Base-by-base conservation (phyloP, 2,888 invertebrate species). In the Bellardia bayeri region DNA sequence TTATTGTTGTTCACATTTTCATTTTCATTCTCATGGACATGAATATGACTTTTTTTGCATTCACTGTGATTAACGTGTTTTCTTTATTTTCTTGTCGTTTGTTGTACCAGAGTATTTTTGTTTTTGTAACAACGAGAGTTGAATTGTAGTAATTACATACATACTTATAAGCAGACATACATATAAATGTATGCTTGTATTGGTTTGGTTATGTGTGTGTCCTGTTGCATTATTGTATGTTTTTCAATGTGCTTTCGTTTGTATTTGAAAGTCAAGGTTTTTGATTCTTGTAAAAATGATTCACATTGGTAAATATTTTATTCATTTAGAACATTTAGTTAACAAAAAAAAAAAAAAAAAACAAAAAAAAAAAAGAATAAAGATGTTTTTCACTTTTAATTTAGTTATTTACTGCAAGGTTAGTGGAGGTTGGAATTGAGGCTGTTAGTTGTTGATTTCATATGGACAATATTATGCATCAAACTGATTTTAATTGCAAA, bases 191-290 rank as follows among this genome's bases (percentile, higher is more conserved):
- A 3, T 6, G 6, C 3, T 11, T 40, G 37, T n/a, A 51, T 51
- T 30, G 2, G 66, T 30, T 16, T 30, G 56, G 66, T 33, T 30
- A 42, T 37, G 9, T 33, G 61, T 40, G 11, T 7, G 33, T 11
- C 13, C 14, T 68, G 14, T 13, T 64, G 33, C 42, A 30, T 51
- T 30, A 30, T 3, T 61, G 11, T 33, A n/a, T 64, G 9, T 64
- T 16, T 40, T 16, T 30, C 54, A 76, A 66, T 66, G 16, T 11
- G n/a, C 16, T 42, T 42, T 42, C 37, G 33, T 79, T 33, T 61
- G 64, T 14, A 56, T 64, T 64, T 85, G 79, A 87, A 87, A 87
- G 82, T 82, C 87, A 87, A 85, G 85, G 82, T 85, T 72, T 56
- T 79, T 69, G 74, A 74, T 69, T 82, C 84, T 85, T 81, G 68